Base-by-base conservation (phyloP, 1,140 invertebrate species). In the Cydia splendana region DNA sequence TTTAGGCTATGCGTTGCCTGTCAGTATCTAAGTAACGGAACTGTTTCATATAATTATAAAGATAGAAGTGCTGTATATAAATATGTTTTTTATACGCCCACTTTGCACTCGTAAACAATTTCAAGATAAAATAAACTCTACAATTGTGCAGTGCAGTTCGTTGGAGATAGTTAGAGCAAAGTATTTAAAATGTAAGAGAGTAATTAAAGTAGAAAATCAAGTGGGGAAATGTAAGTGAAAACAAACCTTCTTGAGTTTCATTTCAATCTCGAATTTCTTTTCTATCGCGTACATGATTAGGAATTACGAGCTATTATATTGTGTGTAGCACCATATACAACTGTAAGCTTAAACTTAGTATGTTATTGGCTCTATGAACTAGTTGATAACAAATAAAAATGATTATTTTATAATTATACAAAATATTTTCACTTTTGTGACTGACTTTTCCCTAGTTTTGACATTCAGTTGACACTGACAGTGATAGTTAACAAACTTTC, bases 201-300 rank as follows among this genome's bases (percentile, higher is more conserved):
- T 38, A 30, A 75, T 65, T 65, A 74, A 62, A 24, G 18, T 24
- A 62, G 18, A 62, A 12, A 62, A 10, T 62, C 20, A 62, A 62
- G 57, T 24, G 20, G 45, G 10, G 10, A 62, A 62, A 10, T 5
- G 20, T n/a, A 62, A 15, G 20, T 45, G 76, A 34, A 20, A 77
- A 81, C 77, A 76, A 65, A 93, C 91, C 87, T 91, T 93, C 84
- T 91, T 88, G 42, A 93, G 81, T 80, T 93, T 93, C 91, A 92
- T 93, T 84, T 93, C 93, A 71, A 93, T 93, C 85, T 91, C 90
- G 18, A 89, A 92, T 80, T 93, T 93, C 77, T 91, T 92, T 76
- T 93, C 92, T 62, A 93, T 84, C 4, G 89, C 89, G 76, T 89
- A 89, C 91, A 92, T 92, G 67, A 75, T 75, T 53, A 53, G 12